Percentiles rank a stretch among this genome's conserved stretches.
Conservation (phyloP, 1,140 invertebrate genomes). For the Dreissena rostriformis region DNA sequence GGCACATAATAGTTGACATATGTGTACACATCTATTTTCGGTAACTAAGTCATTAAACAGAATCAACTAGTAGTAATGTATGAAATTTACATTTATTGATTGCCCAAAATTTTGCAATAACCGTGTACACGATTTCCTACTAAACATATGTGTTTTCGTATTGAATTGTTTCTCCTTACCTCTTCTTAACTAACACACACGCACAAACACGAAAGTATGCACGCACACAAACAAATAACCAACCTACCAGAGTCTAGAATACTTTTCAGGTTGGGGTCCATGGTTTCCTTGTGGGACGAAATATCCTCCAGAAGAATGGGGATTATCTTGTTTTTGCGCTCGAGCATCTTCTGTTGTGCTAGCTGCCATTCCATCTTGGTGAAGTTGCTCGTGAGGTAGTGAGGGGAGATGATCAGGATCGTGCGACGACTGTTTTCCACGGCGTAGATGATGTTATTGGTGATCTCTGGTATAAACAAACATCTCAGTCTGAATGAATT, state of each 20-base stretch:
- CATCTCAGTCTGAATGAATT: neutral
- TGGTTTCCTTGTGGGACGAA: slow-evolving; percentile 37
- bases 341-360: slow-evolving; percentile 73
- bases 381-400: slow-evolving; percentile 70
- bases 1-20: neutral
- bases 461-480: slow-evolving; percentile 60
- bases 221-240: neutral
- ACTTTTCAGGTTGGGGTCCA: slow-evolving; percentile 68
- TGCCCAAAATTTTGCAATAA: too few species aligned
- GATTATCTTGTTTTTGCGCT: slow-evolving; percentile 69
- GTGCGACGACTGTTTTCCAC: slow-evolving; percentile 71
- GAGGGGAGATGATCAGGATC: slow-evolving; percentile 67
- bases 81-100: too few species aligned
- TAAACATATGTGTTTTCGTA: neutral
- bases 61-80: too few species aligned
- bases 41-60: too few species aligned
- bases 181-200: neutral
- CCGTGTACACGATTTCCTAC: too few species aligned
- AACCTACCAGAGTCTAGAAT: slow-evolving; percentile 61
- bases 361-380: slow-evolving; percentile 73
- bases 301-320: slow-evolving; percentile 72
- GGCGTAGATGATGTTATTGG: slow-evolving; percentile 70
- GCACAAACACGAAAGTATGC: neutral
- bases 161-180: neutral
- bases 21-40: too few species aligned